Evolutionary conservation across 2,888 invertebrate genomes (phyloP).

Genomic region (Conistra vaccinii): DNA sequence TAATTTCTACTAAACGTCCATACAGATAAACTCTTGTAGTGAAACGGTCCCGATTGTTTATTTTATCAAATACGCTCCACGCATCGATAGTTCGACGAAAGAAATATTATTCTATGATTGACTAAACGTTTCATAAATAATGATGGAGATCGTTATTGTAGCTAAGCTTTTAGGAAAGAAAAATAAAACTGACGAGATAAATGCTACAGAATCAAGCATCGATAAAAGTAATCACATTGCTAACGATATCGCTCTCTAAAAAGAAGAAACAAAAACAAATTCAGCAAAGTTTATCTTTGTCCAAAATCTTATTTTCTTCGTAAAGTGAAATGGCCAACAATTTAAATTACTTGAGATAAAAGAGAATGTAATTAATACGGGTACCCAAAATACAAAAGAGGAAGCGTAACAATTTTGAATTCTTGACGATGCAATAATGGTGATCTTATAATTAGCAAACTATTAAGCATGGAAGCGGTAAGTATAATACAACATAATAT

Average conservation of each 20-base stretch:
- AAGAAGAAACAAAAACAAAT: conserved; percentile 58
- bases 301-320: conserved; percentile 60
- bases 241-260: conserved; percentile 57
- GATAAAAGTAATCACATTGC: conserved; percentile 59
- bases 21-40: conserved; percentile 59
- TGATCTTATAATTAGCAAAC: conserved; percentile 56
- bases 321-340: conserved; percentile 57
- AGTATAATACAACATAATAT: conserved; percentile 66
- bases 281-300: conserved; percentile 57
- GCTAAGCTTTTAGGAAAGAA: conserved; percentile 25
- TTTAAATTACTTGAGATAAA: conserved; percentile 60
- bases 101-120: conserved; percentile 55
- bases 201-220: conserved; percentile 42
- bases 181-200: conserved; percentile 40
- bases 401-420: conserved; percentile 28
- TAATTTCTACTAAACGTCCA: conserved; percentile 61
- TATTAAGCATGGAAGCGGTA: conserved; percentile 71
- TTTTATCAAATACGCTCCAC: conserved; percentile 51
- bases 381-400: conserved; percentile 39
- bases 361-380: conserved; percentile 58
- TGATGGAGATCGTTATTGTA: conserved; percentile 28
- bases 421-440: conserved; percentile 42
- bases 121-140: conserved; percentile 37
- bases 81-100: conserved; percentile 45
- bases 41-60: conserved; percentile 52